These are phyloP conservation scores for Accipiter superciliosus DNA, from an alignment of 2,797 vertebrate species.

Conservation along the genomic window DNA sequence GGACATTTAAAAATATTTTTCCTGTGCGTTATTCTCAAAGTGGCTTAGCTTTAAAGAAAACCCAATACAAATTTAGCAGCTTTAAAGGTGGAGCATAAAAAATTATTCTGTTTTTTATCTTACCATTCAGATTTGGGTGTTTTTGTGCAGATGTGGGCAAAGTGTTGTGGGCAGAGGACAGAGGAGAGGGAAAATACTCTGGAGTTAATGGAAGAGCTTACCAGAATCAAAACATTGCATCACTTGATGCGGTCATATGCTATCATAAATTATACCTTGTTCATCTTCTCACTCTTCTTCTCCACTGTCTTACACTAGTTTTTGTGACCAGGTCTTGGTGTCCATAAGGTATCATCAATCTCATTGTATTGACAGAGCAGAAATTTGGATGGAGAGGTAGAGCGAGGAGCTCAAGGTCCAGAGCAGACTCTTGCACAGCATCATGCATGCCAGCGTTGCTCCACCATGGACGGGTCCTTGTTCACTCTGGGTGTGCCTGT, in stretches of 20 bases:
- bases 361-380: not conserved
- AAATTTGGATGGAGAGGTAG: not conserved
- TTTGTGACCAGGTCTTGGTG: not conserved
- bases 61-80: accelerated
- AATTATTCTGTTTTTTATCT: not conserved
- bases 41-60: not conserved
- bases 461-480: not conserved
- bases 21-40: not conserved
- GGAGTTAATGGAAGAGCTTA: not conserved
- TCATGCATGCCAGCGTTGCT: accelerated
- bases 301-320: not conserved
- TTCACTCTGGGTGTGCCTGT: no score
- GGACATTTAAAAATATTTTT: not conserved
- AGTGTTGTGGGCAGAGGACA: not conserved
- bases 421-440: not conserved
- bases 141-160: not conserved
- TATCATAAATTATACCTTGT: no score
- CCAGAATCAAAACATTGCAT: not conserved
- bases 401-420: not conserved
- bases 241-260: no score
- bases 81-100: not conserved
- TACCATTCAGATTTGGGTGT: not conserved
- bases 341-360: no score
- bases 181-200: not conserved
- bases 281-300: not conserved